Conservation (phyloP, 2,113 vertebrate genomes). For the Brachyistius frenatus region DNA sequence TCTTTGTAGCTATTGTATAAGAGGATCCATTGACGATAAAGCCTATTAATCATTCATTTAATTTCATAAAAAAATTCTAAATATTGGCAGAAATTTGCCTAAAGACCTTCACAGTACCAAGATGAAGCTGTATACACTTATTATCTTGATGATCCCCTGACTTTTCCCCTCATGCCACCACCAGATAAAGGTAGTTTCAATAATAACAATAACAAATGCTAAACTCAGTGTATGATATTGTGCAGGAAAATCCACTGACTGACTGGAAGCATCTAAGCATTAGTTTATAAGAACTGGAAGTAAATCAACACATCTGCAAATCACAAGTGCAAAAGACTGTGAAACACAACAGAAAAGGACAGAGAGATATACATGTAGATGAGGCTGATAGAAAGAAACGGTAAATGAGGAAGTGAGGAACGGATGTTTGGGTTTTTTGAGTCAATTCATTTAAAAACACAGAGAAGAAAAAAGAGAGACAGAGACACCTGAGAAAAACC, state of each 20-base stretch:
- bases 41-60: too few relatives aligned
- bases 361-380: slow-evolving; percentile 17
- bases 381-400: slow-evolving; percentile 75
- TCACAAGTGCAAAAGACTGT: neutral
- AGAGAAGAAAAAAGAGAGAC: slow-evolving; percentile 68
- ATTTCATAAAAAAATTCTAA: too few relatives aligned
- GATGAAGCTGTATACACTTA: neutral
- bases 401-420: slow-evolving; percentile 84
- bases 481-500: slow-evolving; percentile 87
- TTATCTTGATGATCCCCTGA: neutral
- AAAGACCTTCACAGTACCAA: neutral
- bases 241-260: slow-evolving; percentile 18
- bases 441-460: slow-evolving; percentile 86
- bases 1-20: neutral
- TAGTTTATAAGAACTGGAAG: slow-evolving; percentile 4
- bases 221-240: neutral
- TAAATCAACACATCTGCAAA: slow-evolving; percentile 17
- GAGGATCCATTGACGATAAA: neutral
- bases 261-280: slow-evolving; percentile 20
- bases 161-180: too few relatives aligned
- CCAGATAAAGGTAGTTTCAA: too few relatives aligned
- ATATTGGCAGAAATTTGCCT: too few relatives aligned
- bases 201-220: neutral
- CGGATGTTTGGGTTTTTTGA: slow-evolving; percentile 88
- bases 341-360: slow-evolving; percentile 29